phyloP scores from a whole-genome alignment of 2,797 vertebrate species.

The Onychomys torridus region DNA sequence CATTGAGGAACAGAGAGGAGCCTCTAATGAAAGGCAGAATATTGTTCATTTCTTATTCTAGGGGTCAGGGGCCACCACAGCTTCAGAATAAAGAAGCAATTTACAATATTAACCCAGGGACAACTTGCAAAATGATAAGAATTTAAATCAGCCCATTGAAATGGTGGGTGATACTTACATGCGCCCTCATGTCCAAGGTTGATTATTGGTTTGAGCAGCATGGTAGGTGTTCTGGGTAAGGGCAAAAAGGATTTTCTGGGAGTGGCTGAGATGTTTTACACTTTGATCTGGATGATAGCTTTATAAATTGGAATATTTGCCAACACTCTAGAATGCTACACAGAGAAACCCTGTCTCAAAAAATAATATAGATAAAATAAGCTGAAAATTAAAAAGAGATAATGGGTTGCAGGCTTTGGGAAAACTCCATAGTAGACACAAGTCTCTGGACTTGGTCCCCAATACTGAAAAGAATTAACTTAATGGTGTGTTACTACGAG shows the following conservation, averaged over 20 bases:
- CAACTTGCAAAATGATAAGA: neutral
- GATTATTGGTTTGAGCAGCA: neutral
- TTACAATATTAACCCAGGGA: neutral
- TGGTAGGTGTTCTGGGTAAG: neutral
- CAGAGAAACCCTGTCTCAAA: too few relatives aligned
- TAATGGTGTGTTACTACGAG: neutral
- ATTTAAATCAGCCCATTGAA: neutral
- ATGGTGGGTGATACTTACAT: neutral
- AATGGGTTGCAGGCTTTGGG: neutral
- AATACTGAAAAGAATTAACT: neutral
- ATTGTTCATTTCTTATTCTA: neutral
- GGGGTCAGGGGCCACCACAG: neutral
- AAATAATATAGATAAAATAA: neutral
- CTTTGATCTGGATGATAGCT: neutral
- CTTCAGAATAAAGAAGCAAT: neutral
- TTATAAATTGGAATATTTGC: neutral
- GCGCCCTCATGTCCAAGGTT: neutral
- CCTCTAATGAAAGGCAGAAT: neutral
- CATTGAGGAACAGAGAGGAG: neutral
- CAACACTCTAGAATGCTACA: neutral
- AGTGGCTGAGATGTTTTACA: neutral
- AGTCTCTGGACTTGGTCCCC: neutral
- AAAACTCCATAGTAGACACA: neutral
- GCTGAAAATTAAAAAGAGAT: neutral
- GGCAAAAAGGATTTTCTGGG: neutral